Base-by-base conservation (phyloP, 2,113 vertebrate species). In the Propithecus coquereli region DNA sequence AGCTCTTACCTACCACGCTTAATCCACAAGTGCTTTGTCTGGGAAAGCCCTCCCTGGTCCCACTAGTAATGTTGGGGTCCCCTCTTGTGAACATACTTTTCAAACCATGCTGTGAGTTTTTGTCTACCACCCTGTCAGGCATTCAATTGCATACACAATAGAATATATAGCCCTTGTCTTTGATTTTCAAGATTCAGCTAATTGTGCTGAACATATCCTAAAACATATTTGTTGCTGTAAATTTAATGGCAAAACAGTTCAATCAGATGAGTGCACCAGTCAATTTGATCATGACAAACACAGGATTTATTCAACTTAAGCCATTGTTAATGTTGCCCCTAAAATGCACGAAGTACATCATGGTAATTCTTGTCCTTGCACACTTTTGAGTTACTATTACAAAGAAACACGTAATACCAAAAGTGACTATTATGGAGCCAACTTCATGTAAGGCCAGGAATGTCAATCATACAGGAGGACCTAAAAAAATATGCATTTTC, bases 281-380 rank as follows among this genome's bases (percentile, higher is more conserved):
- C 14, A 22, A n/a, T n/a, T 12, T 20, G n/a, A 25, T n/a, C 54
- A 32, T 8, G 25, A 59, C 7, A 52, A 57, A 37, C 4, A 7
- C 66, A 12, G n/a, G 32, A 18, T 43, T 52, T 1, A 52, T 2
- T 68, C 32, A 37, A 37, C 16, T 52, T 16, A 50, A 40, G 20
- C 50, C 37, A 0, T 12, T 47, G 40, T 45, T 45, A 30, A 5
- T 5, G 4, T 23, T 32, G 32, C 1, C 30, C n/a, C 61, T 37
- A 37, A 34, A 13, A 80, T 7, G 22, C 4, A 18, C 3, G 2
- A 9, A 9, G n/a, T 7, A 1, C 7, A 5, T 34, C 40, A 0
- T 6, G 32, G 77, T 40, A 50, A 4, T 5, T 25, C 45, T 20
- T 4, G 0, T 8, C 45, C 30, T 52, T 37, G 27, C 40, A 40